These are phyloP conservation scores for Agonopterix arenella DNA, from an alignment of 2,888 invertebrate species.

Conservation along the genomic window DNA sequence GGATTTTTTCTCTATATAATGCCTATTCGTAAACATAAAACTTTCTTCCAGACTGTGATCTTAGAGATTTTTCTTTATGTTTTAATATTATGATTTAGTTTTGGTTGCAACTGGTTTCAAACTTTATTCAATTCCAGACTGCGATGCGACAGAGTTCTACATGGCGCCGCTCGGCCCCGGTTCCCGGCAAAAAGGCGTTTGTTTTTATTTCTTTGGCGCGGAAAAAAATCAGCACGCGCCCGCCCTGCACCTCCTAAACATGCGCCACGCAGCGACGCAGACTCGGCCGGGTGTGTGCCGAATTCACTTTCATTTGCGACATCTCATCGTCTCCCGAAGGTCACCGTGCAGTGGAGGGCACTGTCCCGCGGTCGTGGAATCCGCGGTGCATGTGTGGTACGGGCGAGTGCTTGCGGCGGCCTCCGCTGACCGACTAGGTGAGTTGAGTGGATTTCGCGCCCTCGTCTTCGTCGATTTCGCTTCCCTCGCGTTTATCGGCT, in stretches of 20 bases:
- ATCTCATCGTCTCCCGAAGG: conserved; percentile 73
- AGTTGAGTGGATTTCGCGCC: conserved; percentile 61
- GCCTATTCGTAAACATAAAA: conserved; percentile 16
- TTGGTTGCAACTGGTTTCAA: background rate
- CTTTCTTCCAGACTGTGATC: background rate
- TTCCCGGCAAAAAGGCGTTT: conserved; percentile 69
- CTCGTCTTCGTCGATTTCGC: conserved; percentile 48
- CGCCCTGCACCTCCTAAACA: conserved; percentile 76
- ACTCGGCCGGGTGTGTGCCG: conserved; percentile 69
- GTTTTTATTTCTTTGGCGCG: conserved; percentile 75
- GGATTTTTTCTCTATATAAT: conserved; percentile 14
- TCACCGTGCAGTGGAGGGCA: conserved; percentile 58
- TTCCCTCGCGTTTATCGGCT: conserved; percentile 61
- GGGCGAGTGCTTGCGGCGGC: conserved; percentile 55
- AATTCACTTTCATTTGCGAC: conserved; percentile 78
- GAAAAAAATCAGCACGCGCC: conserved; percentile 72
- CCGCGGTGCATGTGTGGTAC: conserved; percentile 46
- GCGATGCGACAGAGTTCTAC: background rate
- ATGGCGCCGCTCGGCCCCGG: conserved; percentile 42
- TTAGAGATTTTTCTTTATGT: background rate
- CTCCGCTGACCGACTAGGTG: conserved; percentile 68
- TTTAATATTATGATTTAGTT: background rate
- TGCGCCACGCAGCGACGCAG: conserved; percentile 78
- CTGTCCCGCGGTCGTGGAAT: conserved; percentile 16
- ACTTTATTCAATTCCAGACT: background rate